Base-by-base conservation (phyloP, 2,888 invertebrate species). In the Neoaliturus tenellus region DNA sequence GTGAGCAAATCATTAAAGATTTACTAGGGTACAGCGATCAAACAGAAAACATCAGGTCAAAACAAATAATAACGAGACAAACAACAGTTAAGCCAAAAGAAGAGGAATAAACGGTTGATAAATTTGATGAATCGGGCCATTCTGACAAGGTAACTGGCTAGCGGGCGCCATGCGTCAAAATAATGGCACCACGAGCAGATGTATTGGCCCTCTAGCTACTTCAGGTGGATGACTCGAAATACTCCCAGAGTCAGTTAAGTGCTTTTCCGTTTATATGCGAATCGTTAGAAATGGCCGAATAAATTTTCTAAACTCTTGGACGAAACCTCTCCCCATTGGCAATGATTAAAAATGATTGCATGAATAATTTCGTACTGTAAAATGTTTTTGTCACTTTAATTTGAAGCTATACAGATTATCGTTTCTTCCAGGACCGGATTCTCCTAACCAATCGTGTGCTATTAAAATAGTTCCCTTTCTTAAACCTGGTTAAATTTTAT, bases 41-140 rank as follows among this genome's bases (percentile, higher is more conserved):
- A 62, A 62, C 62, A 62, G 31, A 62, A 62, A 62, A 62, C 62
- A 62, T 62, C 62, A 62, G 62, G 62, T 62, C 62, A 62, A 62
- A 62, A 62, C 62, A 62, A 62, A 62, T 62, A 58, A 25, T 58
- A 62, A 62, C 62, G 62, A 62, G 62, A 31, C 35, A 39, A 69
- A 69, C 69, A 69, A 69, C 39, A 69, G 35, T 39, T 69, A 69
- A 10, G n/a, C 69, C 69, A 20, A 39, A 69, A 69, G 69, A 69
- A 69, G 39, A 35, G 39, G 69, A 69, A 39, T 39, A 39, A 69
- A 35, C 69, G 69, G 69, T 69, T 69, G 33, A 69, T 69, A 69
- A 69, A 69, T 35, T 69, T 69, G 69, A 69, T 69, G 39, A 35
- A 69, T 33, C 39, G 39, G 23, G 69, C 39, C 69, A 69, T 69